These are phyloP conservation scores for Micoletzkya japonica DNA, from an alignment of 2,888 invertebrate species.

Conservation along the genomic window DNA sequence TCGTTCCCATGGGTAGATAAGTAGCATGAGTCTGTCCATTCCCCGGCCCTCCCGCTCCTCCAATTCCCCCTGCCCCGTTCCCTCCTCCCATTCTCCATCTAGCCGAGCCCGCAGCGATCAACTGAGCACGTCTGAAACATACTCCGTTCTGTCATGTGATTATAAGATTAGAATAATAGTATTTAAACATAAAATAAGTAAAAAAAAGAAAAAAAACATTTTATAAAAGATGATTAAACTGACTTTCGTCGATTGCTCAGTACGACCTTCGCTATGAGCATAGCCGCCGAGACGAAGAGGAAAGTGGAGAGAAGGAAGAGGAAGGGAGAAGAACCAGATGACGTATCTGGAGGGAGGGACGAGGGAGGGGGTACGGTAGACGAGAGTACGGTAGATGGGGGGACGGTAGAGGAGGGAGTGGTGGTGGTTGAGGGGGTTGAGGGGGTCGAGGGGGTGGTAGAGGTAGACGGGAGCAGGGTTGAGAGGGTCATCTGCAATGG, in stretches of 20 bases:
- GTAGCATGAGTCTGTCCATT: constrained; percentile 28
- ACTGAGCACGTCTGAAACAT: constrained; percentile 17
- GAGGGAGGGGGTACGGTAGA: neutral
- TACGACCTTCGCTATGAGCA: constrained; percentile 49
- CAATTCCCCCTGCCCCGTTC: neutral
- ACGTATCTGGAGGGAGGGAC: neutral
- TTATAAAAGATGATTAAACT: too few species aligned
- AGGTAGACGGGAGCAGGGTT: neutral
- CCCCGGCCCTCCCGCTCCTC: constrained; percentile 6
- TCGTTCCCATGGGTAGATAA: constrained; percentile 35
- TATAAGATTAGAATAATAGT: constrained; percentile 1
- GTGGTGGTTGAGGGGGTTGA: constrained; percentile 18
- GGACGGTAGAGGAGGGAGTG: neutral
- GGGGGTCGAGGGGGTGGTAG: neutral
- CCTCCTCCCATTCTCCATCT: constrained; percentile 17
- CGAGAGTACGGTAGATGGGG: constrained; percentile 4
- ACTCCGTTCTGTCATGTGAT: neutral
- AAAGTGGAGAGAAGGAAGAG: constrained; percentile 45
- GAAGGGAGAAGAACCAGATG: constrained; percentile 33
- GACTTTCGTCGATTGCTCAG: constrained; percentile 47
- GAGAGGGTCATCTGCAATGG: too few species aligned
- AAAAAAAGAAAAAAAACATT: too few species aligned
- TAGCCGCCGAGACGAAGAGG: constrained; percentile 45
- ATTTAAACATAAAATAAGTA: too few species aligned
- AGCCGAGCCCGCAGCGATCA: constrained; percentile 20